A percentile compares a stretch with the other conserved stretches of the same genome.
These are phyloP conservation scores for Canis aureus DNA, from an alignment of 2,113 vertebrate species.

Conservation along the genomic window DNA sequence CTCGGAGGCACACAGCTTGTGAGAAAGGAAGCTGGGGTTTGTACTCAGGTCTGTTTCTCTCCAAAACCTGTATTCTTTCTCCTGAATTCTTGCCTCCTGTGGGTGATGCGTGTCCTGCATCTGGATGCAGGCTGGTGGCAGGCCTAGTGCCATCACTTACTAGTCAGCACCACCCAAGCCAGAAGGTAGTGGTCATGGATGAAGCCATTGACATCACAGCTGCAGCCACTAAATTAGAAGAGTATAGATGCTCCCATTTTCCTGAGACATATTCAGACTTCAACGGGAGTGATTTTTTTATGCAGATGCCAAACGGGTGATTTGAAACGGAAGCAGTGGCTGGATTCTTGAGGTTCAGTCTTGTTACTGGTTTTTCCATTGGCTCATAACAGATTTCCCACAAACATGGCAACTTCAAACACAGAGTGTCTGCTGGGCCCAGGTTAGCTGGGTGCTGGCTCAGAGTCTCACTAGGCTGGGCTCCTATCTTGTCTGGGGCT, in stretches of 20 bases:
- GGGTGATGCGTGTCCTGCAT: neutral
- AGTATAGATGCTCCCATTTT: neutral
- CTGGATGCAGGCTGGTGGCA: neutral
- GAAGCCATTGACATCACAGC: neutral
- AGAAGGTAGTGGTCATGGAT: neutral
- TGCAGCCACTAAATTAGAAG: neutral
- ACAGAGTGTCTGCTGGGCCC: neutral
- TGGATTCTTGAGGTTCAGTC: neutral
- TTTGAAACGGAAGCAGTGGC: neutral
- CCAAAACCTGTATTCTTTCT: neutral
- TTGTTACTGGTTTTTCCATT: neutral
- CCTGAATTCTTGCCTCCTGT: neutral
- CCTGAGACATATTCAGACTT: neutral
- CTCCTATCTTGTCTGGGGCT: neutral
- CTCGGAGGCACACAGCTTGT: neutral
- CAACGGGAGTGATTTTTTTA: neutral
- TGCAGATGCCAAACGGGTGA: neutral
- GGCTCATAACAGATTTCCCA: neutral
- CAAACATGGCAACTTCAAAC: neutral
- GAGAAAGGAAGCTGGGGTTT: neutral
- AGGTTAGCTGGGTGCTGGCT: neutral
- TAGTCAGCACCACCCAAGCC: neutral
- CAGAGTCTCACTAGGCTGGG: neutral
- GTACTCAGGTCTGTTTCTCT: neutral
- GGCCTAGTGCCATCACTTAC: neutral